Percentiles rank a stretch among this genome's conserved stretches.
These are phyloP conservation scores for Astreopora myriophthalma DNA, from an alignment of 64 coral and sea anemone species.

Conservation along the genomic window DNA sequence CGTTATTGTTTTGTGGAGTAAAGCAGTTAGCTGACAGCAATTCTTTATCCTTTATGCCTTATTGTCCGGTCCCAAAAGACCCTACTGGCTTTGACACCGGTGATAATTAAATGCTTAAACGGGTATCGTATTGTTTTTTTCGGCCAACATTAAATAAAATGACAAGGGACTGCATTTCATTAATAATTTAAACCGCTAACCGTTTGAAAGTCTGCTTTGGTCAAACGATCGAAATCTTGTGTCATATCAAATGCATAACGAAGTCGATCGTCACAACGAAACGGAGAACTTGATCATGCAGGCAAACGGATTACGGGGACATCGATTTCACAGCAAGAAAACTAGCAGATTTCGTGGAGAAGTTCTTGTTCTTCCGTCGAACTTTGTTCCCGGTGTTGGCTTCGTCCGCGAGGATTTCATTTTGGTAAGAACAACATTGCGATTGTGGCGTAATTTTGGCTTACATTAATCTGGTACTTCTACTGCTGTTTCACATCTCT, in stretches of 20 bases:
- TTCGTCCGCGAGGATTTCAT: constrained; percentile 76
- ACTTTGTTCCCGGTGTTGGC: constrained; percentile 16
- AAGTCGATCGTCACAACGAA: neutral
- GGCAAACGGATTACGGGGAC: neutral
- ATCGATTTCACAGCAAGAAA: constrained; percentile 7
- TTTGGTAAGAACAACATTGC: constrained; percentile 62
- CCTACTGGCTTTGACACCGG: neutral
- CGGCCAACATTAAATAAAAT: neutral
- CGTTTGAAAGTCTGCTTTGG: neutral
- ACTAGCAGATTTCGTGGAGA: constrained; percentile 65
- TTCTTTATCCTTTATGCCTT: neutral
- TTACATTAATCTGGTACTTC: neutral
- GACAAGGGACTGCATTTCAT: constrained; percentile 13
- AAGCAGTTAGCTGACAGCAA: too few relatives aligned
- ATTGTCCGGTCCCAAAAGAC: neutral
- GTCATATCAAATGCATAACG: neutral
- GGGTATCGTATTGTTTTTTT: constrained; percentile 37
- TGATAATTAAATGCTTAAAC: neutral
- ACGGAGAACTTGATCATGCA: neutral
- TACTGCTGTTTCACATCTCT: neutral
- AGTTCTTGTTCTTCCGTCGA: constrained; percentile 58
- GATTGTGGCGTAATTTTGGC: neutral
- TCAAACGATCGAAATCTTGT: neutral
- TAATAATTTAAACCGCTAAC: constrained; percentile 29
- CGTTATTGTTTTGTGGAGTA: too few relatives aligned